These are phyloP conservation scores for Jacana jacana DNA, from an alignment of 2,113 vertebrate genomes.

Conservation along the genomic window DNA sequence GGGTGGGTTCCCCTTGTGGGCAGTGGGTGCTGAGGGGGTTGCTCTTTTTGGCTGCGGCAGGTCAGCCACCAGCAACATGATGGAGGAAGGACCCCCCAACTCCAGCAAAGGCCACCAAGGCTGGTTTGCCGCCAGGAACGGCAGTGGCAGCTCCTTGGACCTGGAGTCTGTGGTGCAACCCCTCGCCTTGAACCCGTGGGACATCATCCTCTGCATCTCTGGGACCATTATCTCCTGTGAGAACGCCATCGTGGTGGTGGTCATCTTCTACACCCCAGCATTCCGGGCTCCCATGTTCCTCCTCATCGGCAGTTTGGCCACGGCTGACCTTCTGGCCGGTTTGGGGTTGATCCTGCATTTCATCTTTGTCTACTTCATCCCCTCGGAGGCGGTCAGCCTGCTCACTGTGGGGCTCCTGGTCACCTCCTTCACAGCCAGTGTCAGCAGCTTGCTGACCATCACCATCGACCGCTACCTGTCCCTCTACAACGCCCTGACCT, in stretches of 20 bases:
- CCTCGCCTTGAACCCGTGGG: slow-evolving; percentile 82
- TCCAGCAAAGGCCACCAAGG: slow-evolving; percentile 31
- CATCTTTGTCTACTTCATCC: slow-evolving; percentile 82
- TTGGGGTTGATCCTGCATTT: slow-evolving; percentile 88
- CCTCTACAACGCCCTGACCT: slow-evolving; percentile 90
- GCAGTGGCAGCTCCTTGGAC: slow-evolving; percentile 61
- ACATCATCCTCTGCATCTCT: slow-evolving; percentile 86
- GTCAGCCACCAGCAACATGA: background rate
- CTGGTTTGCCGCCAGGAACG: slow-evolving; percentile 28
- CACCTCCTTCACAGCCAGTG: slow-evolving; percentile 87
- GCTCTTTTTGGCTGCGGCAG: background rate
- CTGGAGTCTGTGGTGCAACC: slow-evolving; percentile 57
- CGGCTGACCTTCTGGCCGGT: slow-evolving; percentile 89
- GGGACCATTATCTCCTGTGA: slow-evolving; percentile 90
- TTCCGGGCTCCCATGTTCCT: slow-evolving; percentile 89
- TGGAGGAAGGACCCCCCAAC: slow-evolving; percentile 23
- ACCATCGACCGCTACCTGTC: slow-evolving; percentile 94
- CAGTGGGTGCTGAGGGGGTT: background rate
- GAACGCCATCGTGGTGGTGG: slow-evolving; percentile 88
- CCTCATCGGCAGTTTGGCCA: slow-evolving; percentile 88
- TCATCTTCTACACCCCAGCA: slow-evolving; percentile 84
- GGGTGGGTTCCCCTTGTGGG: background rate
- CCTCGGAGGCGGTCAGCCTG: slow-evolving; percentile 78
- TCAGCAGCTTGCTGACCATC: slow-evolving; percentile 89
- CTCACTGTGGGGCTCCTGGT: slow-evolving; percentile 86